Evolutionary conservation across 37 sponge, comb jelly and placozoan genomes (phyloP).

Genomic region (Aplysina aerophoba): DNA sequence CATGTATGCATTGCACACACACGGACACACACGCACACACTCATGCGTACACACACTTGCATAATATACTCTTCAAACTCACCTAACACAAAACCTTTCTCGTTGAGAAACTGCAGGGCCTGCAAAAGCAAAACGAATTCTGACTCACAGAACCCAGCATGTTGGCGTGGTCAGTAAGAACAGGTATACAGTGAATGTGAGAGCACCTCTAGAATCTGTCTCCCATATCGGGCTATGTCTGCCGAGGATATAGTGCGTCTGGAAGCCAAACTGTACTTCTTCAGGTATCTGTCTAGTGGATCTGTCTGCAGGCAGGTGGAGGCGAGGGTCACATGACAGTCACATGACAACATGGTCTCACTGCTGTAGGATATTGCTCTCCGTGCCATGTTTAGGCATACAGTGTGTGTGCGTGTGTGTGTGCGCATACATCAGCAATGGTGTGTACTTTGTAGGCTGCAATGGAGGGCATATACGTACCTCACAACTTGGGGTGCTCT

Average conservation of each 20-base stretch:
- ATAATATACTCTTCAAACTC: no score
- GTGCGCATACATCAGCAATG: no score
- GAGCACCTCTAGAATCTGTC: slow-evolving; percentile 78
- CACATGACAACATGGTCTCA: not conserved
- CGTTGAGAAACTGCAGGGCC: slow-evolving; percentile 68
- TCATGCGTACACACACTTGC: not conserved
- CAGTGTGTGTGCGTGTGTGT: no score
- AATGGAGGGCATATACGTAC: no score
- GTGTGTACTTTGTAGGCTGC: no score
- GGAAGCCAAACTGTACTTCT: slow-evolving; percentile 53
- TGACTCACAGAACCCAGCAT: not conserved
- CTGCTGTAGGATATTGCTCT: not conserved
- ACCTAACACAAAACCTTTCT: slow-evolving; percentile 85
- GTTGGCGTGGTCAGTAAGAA: no score
- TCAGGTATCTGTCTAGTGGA: slow-evolving; percentile 32
- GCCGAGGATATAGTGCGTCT: slow-evolving; percentile 2
- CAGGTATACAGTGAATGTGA: not conserved
- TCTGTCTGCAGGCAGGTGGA: not conserved
- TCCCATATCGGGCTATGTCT: slow-evolving; percentile 61
- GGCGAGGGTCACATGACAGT: not conserved
- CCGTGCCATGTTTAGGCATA: no score
- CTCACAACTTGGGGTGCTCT: no score
- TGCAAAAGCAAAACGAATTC: not conserved
- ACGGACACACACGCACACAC: not conserved
- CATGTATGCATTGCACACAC: not conserved